Percentiles rank a stretch among this genome's conserved stretches.
Evolutionary conservation across 1,140 invertebrate genomes (phyloP).

Genomic region (Magallana angulata): DNA sequence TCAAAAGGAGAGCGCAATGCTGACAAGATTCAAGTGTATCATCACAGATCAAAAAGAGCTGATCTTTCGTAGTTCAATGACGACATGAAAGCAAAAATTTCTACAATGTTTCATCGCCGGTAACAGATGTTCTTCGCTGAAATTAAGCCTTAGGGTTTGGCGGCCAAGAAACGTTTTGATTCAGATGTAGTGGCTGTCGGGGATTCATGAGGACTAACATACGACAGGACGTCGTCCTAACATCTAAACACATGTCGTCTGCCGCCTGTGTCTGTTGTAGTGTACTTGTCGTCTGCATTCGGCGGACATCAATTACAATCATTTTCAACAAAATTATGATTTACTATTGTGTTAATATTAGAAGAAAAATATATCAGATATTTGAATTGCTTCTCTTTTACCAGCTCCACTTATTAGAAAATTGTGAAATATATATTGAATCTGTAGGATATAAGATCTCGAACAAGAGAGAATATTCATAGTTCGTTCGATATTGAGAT

Average conservation of each 20-base stretch:
- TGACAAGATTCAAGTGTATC: not conserved
- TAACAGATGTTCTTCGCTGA: slow-evolving; percentile 5
- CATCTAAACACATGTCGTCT: not conserved
- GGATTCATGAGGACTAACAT: not conserved
- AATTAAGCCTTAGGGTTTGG: not conserved
- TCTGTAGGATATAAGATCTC: too few relatives aligned
- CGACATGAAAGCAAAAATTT: not conserved
- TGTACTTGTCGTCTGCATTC: not conserved
- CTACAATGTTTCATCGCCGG: not conserved
- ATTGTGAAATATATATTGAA: too few relatives aligned
- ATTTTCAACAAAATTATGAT: too few relatives aligned
- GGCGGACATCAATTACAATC: too few relatives aligned
- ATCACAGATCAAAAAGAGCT: not conserved
- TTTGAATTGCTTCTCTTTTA: too few relatives aligned
- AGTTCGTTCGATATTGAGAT: too few relatives aligned
- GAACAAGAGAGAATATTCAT: too few relatives aligned
- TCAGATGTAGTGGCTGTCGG: not conserved
- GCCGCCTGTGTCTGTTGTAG: not conserved
- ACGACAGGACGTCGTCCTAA: not conserved
- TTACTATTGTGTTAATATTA: too few relatives aligned
- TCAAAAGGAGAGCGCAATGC: not conserved
- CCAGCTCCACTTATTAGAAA: too few relatives aligned
- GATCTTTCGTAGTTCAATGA: not conserved
- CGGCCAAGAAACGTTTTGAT: slow-evolving; percentile 27
- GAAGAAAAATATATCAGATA: too few relatives aligned